A percentile compares a stretch with the other conserved stretches of the same genome.
These are phyloP conservation scores for Cryptocheilus praepositus DNA, from an alignment of 2,888 invertebrate genomes.

Conservation along the genomic window DNA sequence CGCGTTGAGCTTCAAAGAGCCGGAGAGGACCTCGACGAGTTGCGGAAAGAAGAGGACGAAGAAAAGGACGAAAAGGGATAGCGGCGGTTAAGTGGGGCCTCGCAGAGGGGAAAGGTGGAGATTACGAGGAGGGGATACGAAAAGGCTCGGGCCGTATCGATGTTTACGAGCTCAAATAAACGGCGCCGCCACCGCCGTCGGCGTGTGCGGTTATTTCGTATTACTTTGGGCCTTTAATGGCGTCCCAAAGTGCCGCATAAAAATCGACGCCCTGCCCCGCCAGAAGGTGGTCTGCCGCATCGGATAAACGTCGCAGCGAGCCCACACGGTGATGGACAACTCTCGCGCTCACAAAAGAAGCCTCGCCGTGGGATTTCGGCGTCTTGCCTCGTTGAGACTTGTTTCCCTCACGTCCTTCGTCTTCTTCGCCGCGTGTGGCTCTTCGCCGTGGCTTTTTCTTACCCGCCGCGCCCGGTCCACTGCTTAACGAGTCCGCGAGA, in stretches of 20 bases:
- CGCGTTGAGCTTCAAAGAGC: neutral
- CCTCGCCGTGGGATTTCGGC: constrained; percentile 52
- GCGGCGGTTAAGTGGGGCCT: constrained; percentile 19
- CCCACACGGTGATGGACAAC: constrained; percentile 19
- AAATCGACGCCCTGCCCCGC: constrained; percentile 56
- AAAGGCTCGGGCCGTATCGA: constrained; percentile 56
- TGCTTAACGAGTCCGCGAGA: constrained; percentile 34
- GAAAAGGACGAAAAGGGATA: constrained; percentile 14
- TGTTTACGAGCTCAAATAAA: constrained; percentile 72
- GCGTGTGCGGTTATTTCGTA: constrained; percentile 66
- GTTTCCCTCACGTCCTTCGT: constrained; percentile 18
- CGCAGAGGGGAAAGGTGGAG: neutral
- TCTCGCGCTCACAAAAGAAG: constrained; percentile 46
- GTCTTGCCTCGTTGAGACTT: constrained; percentile 27
- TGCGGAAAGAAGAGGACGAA: neutral
- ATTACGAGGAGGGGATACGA: constrained; percentile 20
- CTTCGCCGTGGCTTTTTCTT: constrained; percentile 10
- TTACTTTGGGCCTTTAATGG: constrained; percentile 70
- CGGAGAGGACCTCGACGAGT: neutral
- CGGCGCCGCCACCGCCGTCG: constrained; percentile 56
- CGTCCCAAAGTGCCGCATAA: constrained; percentile 69
- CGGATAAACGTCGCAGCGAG: constrained; percentile 26
- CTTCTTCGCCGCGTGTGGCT: constrained; percentile 7
- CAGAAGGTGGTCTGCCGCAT: constrained; percentile 44
- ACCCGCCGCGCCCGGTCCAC: constrained; percentile 6